Base-by-base conservation (phyloP, 2,797 vertebrate genomes). In the Scarus forsteni region DNA sequence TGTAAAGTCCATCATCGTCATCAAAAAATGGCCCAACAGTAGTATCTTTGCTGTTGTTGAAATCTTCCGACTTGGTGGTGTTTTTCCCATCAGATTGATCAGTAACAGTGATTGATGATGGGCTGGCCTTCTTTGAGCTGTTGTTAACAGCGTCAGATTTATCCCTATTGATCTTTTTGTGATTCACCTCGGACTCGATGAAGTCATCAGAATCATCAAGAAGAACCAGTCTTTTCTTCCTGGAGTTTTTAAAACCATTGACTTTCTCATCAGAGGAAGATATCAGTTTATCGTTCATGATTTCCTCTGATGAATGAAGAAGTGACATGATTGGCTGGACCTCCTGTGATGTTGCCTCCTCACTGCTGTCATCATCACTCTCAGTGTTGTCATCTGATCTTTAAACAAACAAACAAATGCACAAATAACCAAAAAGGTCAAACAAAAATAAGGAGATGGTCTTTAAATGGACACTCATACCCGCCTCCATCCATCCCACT, bases 231-330 rank as follows among this genome's bases (percentile, higher is more conserved):
- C 15, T 36, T 10, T 34, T 7, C 12, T 36, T 36, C 34, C 8
- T 18, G 14, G n/a, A 3, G 53, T 49, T 40, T 35, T 35, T 66
- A 27, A 49, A 51, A 7, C 46, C 57, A 60, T 15, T 52, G 8
- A 3, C 12, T 12, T 51, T 38, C 14, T 56, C 63, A 27, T 66
- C 50, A 18, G 50, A 56, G 8, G 42, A 9, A 10, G 56, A 40
- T 38, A 43, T 43, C 1, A 45, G 44, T 16, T 67, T 19, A 19
- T 67, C 45, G 1, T 55, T 35, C 55, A 43, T 59, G 55, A 59
- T 59, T 27, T 57, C 52, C 16, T 66, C 63, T 66, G 62, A n/a
- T 1, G 34, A 35, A 42, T 42, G 10, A 13, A 14, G 6, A 42
- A 35, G 39, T 1, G 38, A 42, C 42, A 18, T 43, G 34, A 38